Evolutionary conservation across 1,140 invertebrate genomes (phyloP), one percentile per base, ranked within the genome.

Genomic region (Coenobita brevimanus): DNA sequence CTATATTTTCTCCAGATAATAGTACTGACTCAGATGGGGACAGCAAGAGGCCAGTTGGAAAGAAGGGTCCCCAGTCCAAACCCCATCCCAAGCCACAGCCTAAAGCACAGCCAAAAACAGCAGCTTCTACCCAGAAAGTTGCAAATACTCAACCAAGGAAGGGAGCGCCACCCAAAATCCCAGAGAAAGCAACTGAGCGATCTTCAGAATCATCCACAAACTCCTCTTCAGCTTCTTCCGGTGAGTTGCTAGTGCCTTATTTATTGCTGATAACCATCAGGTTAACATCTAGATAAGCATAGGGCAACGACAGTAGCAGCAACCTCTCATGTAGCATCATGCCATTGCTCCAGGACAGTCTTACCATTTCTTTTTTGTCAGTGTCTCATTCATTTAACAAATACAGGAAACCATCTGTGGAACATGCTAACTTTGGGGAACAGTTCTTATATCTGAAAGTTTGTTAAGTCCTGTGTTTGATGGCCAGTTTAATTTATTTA

Each of bases 181-280:
- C 62, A 10, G 80, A 82, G 17, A 82, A 90, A 43, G 36, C 81
- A 13, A 30, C 75, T 1, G 78, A 84, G 24, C 89, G 82, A 36
- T 90, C 89, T 1, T 90, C 89, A 4, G 89, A 89, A 69, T 88
- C 89, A 3, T 90, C 89, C 30, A 90, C 89, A 30, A 90, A 89
- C 76, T 89, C 89, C 36, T 88, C 84, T 10, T 78, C 89, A 57
- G 89, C 82, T 2, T 89, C 89, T 41, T 90, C 89, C 64, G 89
- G 89, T 89, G 81, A 50, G 36, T 17, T n/a, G 38, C 2, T 71
- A 33, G 13, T 71, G 17, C n/a, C n/a, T n/a, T n/a, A n/a, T n/a
- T n/a, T n/a, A n/a, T n/a, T n/a, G n/a, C n/a, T n/a, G n/a, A n/a
- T n/a, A n/a, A n/a, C n/a, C n/a, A n/a, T n/a, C n/a, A n/a, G n/a